Evolutionary conservation across 53 echinoderm and acorn worm species (phyloP), one percentile per base, ranked within the genome.

Genomic region (Holothuria leucospilota): DNA sequence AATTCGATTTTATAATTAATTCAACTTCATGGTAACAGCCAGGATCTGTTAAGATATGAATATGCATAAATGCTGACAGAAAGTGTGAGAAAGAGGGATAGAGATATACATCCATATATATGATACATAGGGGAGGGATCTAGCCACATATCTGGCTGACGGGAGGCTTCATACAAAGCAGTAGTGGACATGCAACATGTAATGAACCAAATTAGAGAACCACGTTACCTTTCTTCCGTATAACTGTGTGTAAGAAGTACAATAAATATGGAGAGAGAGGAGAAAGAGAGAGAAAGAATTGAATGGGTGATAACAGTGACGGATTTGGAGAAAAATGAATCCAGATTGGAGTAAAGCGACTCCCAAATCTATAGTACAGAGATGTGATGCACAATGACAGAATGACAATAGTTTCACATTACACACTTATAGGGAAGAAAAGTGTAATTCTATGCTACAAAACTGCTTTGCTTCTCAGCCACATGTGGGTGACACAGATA

Each of bases 161-260:
- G 18, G 56, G 56, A 56, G 18, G 18, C 15, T 56, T 13, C 0
- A 56, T 56, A 56, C 1, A 16, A 56, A 16, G 56, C 18, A 18
- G 56, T 16, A 18, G 18, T 16, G 56, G 9, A 20, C 72, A 72
- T 72, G 72, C 72, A 72, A 72, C 20, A 42, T 39, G 72, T 72
- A 72, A 72, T 20, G 72, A 46, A 72, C 72, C 21, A 23, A 72
- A 39, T 46, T 23, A 4, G n/a, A 72, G 72, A 56, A 72, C 72
- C 72, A 72, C 72, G n/a, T 72, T 72, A 72, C 72, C 72, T 72
- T 39, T 72, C 46, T 72, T 72, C 64, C 64, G 78, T 77, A 49
- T 63, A 87, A 68, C 64, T 41, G 77, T 87, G 87, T 65, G 66
- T 77, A 42, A 69, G 26, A 67, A 24, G 67, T 87, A 63, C 63